Conservation (phyloP, 37 sponge, comb jelly and placozoan species). For the Oscarella lobularis region DNA sequence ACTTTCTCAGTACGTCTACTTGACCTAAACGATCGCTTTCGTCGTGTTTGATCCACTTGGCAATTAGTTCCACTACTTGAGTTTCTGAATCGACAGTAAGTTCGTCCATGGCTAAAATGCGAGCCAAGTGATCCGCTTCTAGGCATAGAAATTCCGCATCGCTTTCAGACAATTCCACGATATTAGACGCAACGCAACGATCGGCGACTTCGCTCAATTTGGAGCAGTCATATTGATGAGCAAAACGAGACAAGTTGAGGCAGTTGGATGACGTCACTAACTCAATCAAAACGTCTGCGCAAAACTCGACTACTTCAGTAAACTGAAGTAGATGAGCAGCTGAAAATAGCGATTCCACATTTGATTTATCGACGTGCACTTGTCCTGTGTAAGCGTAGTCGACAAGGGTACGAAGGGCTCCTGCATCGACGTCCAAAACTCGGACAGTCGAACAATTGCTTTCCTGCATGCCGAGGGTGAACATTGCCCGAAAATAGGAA, state of each 20-base stretch:
- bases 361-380: constrained; percentile 61
- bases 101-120: constrained; percentile 62
- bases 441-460: constrained; percentile 15
- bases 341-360: constrained; percentile 67
- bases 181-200: constrained; percentile 29
- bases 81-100: constrained; percentile 69
- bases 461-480: constrained; percentile 62
- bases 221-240: constrained; percentile 58
- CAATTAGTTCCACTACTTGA: too few relatives aligned
- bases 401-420: constrained; percentile 36
- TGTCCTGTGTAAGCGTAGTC: constrained; percentile 59
- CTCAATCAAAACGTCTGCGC: constrained; percentile 57
- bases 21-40: too few relatives aligned
- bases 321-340: constrained; percentile 79
- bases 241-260: constrained; percentile 60
- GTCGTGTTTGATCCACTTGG: too few relatives aligned
- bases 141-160: constrained; percentile 64
- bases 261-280: constrained; percentile 72
- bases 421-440: constrained; percentile 30
- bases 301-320: constrained; percentile 57
- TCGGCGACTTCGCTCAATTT: constrained; percentile 45
- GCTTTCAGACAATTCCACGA: too few relatives aligned
- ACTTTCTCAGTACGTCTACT: too few relatives aligned
- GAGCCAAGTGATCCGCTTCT: constrained; percentile 17
- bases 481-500: constrained; percentile 85